These are phyloP conservation scores for Athalia cordata DNA, from an alignment of 2,888 invertebrate genomes.

Conservation along the genomic window DNA sequence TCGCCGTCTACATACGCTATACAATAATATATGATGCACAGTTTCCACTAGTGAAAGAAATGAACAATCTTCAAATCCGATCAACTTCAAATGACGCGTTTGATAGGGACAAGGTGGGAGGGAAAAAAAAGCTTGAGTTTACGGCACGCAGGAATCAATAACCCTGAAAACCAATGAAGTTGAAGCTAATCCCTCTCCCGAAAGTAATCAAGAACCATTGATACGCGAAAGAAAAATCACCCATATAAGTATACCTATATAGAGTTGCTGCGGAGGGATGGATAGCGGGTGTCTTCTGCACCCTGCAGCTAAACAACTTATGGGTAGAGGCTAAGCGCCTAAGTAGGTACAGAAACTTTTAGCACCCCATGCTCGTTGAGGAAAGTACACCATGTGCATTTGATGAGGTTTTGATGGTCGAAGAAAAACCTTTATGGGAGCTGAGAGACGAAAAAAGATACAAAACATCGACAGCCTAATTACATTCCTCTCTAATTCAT, in stretches of 20 bases:
- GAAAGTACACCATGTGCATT: conserved; percentile 18
- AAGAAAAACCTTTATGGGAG: conserved; percentile 7
- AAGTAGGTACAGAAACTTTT: background rate
- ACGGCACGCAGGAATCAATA: conserved; percentile 17
- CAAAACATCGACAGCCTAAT: conserved; percentile 10
- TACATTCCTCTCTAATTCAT: background rate
- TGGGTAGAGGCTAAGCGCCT: too few relatives aligned
- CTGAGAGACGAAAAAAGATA: background rate
- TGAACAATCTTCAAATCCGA: conserved; percentile 7
- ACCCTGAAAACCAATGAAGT: conserved; percentile 19
- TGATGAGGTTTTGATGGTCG: conserved; percentile 36
- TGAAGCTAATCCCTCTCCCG: conserved; percentile 33
- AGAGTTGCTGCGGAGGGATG: background rate
- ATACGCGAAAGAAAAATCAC: conserved; percentile 28
- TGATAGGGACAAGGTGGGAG: background rate
- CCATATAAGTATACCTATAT: background rate
- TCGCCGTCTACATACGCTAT: background rate
- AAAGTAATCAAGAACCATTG: conserved; percentile 40
- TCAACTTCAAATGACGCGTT: conserved; percentile 14
- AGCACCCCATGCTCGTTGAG: background rate
- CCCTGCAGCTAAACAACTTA: too few relatives aligned
- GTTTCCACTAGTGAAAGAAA: conserved; percentile 6
- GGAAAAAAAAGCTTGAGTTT: too few relatives aligned
- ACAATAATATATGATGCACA: background rate
- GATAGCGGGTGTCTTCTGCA: too few relatives aligned